A percentile compares a stretch with the other conserved stretches of the same genome.
Evolutionary conservation across 2,888 invertebrate species (phyloP).

Genomic region (Smittia sp.): DNA sequence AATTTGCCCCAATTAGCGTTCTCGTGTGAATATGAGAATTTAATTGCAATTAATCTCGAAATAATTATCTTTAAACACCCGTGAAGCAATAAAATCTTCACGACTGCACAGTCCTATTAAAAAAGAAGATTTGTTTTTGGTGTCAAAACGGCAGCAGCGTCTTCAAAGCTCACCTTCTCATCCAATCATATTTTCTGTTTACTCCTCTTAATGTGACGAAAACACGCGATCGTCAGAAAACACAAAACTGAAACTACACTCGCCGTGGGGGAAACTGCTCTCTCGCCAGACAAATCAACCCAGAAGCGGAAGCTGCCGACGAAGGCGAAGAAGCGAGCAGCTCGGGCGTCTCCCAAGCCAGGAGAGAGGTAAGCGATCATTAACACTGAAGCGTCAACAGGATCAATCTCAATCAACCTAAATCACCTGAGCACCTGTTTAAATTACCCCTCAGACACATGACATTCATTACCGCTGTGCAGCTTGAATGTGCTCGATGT

Average conservation of each 20-base stretch:
- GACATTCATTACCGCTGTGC: not conserved
- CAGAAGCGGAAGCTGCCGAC: slow-evolving; percentile 73
- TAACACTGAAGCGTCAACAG: not conserved
- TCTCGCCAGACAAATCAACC: slow-evolving; percentile 68
- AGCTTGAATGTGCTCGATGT: not conserved
- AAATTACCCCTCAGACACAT: not conserved
- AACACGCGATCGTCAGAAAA: slow-evolving; percentile 51
- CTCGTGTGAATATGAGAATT: not conserved
- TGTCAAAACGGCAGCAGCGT: not conserved
- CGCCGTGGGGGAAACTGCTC: slow-evolving; percentile 58
- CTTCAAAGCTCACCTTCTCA: too few relatives aligned
- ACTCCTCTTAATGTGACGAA: too few relatives aligned
- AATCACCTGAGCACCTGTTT: too few relatives aligned
- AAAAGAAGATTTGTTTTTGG: not conserved
- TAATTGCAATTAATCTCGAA: slow-evolving; percentile 8
- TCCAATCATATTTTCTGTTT: not conserved
- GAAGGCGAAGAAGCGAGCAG: slow-evolving; percentile 67
- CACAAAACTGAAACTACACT: slow-evolving; percentile 61
- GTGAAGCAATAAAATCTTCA: not conserved
- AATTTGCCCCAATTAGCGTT: too few relatives aligned
- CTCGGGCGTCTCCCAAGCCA: slow-evolving; percentile 47
- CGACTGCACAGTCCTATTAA: too few relatives aligned
- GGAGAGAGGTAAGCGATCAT: slow-evolving; percentile 43
- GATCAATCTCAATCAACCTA: not conserved
- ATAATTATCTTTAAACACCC: slow-evolving; percentile 3